A percentile compares a stretch with the other conserved stretches of the same genome.
Evolutionary conservation across 2,888 invertebrate species (phyloP).

Genomic region (Hoplodrina ambigua): DNA sequence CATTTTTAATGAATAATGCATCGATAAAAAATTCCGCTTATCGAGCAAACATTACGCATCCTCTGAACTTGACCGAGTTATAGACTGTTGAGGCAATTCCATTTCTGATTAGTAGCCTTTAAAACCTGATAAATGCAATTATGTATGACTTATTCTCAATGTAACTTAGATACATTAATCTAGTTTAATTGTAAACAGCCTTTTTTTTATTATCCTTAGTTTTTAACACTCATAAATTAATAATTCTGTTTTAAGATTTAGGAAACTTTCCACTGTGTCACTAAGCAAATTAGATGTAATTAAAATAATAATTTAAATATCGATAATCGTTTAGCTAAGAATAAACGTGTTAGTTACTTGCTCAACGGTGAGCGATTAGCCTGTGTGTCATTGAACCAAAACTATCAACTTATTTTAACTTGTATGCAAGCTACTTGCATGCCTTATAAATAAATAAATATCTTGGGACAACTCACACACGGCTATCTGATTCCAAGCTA

Average conservation of each 20-base stretch:
- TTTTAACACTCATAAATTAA: neutral
- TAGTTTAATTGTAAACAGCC: constrained; percentile 8
- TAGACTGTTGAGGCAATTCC: constrained; percentile 23
- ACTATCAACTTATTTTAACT: no score
- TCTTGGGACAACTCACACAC: no score
- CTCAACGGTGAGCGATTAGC: no score
- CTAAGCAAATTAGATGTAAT: no score
- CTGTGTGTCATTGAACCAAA: no score
- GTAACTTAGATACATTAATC: constrained; percentile 2
- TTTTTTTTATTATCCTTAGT: neutral
- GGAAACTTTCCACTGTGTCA: neutral
- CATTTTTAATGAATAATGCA: constrained; percentile 33
- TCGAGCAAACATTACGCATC: constrained; percentile 36
- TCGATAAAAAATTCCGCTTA: constrained; percentile 42
- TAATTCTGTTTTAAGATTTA: neutral
- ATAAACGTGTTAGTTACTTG: no score
- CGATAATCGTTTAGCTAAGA: neutral
- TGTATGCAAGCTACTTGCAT: no score
- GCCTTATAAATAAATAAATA: no score
- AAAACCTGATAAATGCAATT: constrained; percentile 7
- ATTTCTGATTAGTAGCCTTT: constrained; percentile 26
- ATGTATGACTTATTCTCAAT: constrained; percentile 26
- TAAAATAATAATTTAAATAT: no score
- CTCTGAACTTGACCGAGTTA: constrained; percentile 64
- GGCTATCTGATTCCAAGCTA: no score